Conservation (phyloP, 1,140 invertebrate genomes). For the Latrodectus geometricus region DNA sequence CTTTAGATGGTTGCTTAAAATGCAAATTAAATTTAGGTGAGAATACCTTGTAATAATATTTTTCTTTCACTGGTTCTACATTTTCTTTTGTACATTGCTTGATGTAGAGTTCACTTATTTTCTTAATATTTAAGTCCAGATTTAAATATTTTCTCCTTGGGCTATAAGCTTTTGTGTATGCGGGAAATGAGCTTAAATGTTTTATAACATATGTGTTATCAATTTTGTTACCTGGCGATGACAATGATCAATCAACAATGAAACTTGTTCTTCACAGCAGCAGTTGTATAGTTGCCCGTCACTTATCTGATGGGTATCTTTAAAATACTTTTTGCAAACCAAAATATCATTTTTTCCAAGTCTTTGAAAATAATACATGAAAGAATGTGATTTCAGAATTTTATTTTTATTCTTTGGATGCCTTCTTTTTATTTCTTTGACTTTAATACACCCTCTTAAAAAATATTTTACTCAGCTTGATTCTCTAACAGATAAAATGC, state of each 20-base stretch:
- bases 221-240: conserved; percentile 22
- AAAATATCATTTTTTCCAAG: background rate
- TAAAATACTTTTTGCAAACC: conserved; percentile 41
- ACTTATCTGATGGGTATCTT: conserved; percentile 21
- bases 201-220: conserved; percentile 31
- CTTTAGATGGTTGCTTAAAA: conserved; percentile 12
- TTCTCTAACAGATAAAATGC: conserved; percentile 31
- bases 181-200: conserved; percentile 45
- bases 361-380: conserved; percentile 34
- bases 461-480: conserved; percentile 43
- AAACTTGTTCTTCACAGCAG: conserved; percentile 37
- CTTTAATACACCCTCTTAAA: conserved; percentile 29
- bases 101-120: conserved; percentile 44
- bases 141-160: no score
- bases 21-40: conserved; percentile 35
- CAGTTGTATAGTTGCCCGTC: background rate
- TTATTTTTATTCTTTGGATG: conserved; percentile 7
- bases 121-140: conserved; percentile 52
- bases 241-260: conserved; percentile 16
- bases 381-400: conserved; percentile 19
- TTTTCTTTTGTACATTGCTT: conserved; percentile 24
- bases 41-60: conserved; percentile 48
- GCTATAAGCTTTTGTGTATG: no score
- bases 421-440: conserved; percentile 50
- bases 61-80: conserved; percentile 50